Evolutionary conservation across 2,113 vertebrate species (phyloP).

Genomic region (Euleptes europaea): DNA sequence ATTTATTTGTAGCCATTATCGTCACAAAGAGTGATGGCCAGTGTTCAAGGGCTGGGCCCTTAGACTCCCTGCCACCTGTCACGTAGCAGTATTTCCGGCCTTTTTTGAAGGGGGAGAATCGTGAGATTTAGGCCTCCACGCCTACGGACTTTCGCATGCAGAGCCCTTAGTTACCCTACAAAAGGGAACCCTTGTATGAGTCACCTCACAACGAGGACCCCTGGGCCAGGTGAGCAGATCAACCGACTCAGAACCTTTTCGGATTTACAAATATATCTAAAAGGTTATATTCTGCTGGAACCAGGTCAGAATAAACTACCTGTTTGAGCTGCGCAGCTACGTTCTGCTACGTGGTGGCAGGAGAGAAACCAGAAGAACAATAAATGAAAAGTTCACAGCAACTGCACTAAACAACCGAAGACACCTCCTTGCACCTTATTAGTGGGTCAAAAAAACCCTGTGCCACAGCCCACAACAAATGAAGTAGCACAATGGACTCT

Average conservation of each 20-base stretch:
- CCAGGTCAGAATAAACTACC: constrained; percentile 52
- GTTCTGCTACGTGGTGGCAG: constrained; percentile 9
- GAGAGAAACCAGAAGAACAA: constrained; percentile 52
- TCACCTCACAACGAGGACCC: background rate
- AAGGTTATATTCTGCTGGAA: constrained; percentile 55
- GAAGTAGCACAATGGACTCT: background rate
- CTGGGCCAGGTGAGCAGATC: no score
- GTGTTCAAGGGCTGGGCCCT: background rate
- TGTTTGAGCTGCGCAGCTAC: constrained; percentile 41
- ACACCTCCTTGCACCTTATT: background rate
- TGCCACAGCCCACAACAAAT: background rate
- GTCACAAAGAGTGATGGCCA: background rate
- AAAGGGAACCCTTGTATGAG: no score
- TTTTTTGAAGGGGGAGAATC: background rate
- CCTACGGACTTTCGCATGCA: background rate
- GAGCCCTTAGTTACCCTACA: background rate
- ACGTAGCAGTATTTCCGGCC: background rate
- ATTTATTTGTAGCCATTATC: constrained; percentile 51
- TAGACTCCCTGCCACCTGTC: no score
- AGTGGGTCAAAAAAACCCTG: background rate
- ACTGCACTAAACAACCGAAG: constrained; percentile 13
- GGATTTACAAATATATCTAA: constrained; percentile 29
- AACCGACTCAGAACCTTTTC: background rate
- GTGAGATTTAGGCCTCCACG: background rate
- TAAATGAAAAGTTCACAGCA: constrained; percentile 18